phyloP scores from a whole-genome alignment of 2,113 vertebrate species.

The Lucifuga dentata region DNA sequence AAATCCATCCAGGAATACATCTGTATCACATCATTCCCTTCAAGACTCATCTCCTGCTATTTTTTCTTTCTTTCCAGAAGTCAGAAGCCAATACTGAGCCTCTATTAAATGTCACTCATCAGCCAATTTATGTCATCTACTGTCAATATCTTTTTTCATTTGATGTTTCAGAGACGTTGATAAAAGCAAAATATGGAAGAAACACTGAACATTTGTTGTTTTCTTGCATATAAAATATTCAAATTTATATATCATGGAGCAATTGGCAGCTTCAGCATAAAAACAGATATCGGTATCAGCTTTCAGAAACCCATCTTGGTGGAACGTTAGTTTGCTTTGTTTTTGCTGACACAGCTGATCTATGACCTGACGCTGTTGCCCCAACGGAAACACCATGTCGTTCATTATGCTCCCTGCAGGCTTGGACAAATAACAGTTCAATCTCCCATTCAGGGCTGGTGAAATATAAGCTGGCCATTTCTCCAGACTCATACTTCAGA shows the following conservation, averaged over 20 bases:
- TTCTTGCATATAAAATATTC: neutral
- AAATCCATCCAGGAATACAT: constrained; percentile 1
- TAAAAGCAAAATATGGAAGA: no score
- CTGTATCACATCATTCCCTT: constrained; percentile 3
- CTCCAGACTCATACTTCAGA: constrained; percentile 41
- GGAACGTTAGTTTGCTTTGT: constrained; percentile 29
- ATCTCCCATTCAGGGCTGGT: constrained; percentile 55
- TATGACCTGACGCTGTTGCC: constrained; percentile 51
- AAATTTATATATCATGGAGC: constrained; percentile 6
- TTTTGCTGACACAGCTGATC: constrained; percentile 51
- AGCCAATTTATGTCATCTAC: neutral
- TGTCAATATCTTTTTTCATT: neutral
- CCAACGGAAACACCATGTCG: constrained; percentile 56
- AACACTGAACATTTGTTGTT: no score
- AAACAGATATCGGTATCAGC: neutral
- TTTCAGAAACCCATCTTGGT: constrained; percentile 11
- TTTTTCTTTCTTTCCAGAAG: neutral
- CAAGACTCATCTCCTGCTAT: neutral
- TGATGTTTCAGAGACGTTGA: neutral
- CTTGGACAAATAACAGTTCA: constrained; percentile 63
- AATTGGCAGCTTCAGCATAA: constrained; percentile 10
- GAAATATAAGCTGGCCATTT: constrained; percentile 58
- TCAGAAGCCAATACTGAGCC: neutral
- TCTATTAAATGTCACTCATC: constrained; percentile 8
- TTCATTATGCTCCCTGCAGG: constrained; percentile 58